Evolutionary conservation across 2,797 vertebrate genomes (phyloP).

Genomic region (Urophycis tenuis): DNA sequence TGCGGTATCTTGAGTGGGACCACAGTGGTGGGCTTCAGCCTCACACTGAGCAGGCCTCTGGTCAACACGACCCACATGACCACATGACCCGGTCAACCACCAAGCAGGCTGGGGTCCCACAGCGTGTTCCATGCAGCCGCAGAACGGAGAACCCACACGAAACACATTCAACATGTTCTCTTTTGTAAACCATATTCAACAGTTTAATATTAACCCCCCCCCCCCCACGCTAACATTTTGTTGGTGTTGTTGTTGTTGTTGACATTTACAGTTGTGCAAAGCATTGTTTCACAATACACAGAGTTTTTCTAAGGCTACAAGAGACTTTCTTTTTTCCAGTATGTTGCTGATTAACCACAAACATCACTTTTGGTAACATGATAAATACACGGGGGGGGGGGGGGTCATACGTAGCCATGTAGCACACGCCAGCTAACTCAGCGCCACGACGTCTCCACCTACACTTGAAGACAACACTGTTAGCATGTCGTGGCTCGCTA

Average conservation of each 20-base stretch:
- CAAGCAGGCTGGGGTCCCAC: not conserved
- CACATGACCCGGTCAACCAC: too few relatives aligned
- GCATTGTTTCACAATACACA: slow-evolving; percentile 35
- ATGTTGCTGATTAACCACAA: slow-evolving; percentile 38
- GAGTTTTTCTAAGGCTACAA: slow-evolving; percentile 44
- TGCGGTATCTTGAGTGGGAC: slow-evolving; percentile 22
- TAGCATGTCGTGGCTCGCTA: not conserved
- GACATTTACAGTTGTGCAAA: slow-evolving; percentile 43
- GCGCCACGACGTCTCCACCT: too few relatives aligned
- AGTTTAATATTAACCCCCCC: slow-evolving; percentile 47
- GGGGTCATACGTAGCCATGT: not conserved
- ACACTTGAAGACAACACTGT: not conserved
- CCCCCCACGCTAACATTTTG: slow-evolving; percentile 26
- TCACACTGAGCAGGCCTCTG: too few relatives aligned
- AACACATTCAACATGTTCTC: slow-evolving; percentile 18
- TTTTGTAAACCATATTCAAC: slow-evolving; percentile 46
- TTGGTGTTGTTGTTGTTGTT: slow-evolving; percentile 42
- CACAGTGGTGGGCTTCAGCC: too few relatives aligned
- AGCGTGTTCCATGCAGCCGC: slow-evolving; percentile 50
- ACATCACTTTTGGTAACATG: slow-evolving; percentile 33
- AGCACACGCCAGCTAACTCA: not conserved
- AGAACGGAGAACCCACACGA: slow-evolving; percentile 41
- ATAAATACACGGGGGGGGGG: slow-evolving; percentile 32
- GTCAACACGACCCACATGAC: too few relatives aligned
- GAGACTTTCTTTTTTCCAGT: slow-evolving; percentile 30